Evolutionary conservation across 1,140 invertebrate genomes (phyloP).

Genomic region (Temnothorax curvispinosus): DNA sequence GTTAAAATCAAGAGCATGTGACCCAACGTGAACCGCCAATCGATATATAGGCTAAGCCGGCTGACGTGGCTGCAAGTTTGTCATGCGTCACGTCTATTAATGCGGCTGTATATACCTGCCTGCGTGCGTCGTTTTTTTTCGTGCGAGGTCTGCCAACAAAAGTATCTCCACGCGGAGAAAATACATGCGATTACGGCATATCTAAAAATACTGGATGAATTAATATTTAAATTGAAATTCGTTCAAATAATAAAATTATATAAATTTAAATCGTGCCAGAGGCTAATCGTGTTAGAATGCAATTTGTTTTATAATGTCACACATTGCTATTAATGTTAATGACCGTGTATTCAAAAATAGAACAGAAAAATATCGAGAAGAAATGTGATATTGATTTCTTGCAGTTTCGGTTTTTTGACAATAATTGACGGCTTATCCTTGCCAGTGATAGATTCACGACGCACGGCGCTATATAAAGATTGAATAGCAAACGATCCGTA

Average conservation of each 20-base stretch:
- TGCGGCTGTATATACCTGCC: slow-evolving; percentile 22
- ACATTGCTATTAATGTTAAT: not conserved
- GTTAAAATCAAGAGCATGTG: slow-evolving; percentile 53
- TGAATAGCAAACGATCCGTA: slow-evolving; percentile 12
- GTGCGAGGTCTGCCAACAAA: not conserved
- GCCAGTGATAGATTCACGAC: not conserved
- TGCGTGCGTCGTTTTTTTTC: slow-evolving; percentile 21
- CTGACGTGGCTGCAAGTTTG: slow-evolving; percentile 69
- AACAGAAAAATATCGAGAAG: not conserved
- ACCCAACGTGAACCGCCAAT: slow-evolving; percentile 54
- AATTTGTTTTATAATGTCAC: not conserved
- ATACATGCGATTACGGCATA: not conserved
- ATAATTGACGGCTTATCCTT: not conserved
- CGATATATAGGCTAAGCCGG: slow-evolving; percentile 65
- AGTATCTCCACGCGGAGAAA: not conserved
- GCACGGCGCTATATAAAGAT: not conserved
- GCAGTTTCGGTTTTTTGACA: not conserved
- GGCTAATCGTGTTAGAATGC: not conserved
- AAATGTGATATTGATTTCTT: not conserved
- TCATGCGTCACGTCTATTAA: slow-evolving; percentile 66
- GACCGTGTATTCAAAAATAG: not conserved
- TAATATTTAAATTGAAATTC: not conserved
- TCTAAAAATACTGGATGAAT: slow-evolving; percentile 26
- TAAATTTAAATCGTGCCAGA: not conserved
- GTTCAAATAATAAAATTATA: not conserved